Conservation (phyloP, 2,113 vertebrate species). For the Geococcyx californianus region DNA sequence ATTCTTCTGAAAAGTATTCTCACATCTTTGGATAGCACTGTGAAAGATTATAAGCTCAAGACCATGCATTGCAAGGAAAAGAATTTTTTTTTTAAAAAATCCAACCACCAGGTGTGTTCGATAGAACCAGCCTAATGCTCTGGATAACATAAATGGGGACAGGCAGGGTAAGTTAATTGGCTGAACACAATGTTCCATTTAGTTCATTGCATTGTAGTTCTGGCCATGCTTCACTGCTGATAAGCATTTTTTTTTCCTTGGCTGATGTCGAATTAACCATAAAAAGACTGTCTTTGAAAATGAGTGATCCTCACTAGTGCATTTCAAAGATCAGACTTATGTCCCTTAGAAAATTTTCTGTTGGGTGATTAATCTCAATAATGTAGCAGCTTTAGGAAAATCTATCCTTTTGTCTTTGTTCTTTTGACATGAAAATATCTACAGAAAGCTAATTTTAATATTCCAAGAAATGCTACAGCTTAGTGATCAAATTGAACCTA, state of each 20-base stretch:
- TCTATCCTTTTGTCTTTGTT: neutral
- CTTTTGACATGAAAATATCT: neutral
- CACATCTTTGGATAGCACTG: neutral
- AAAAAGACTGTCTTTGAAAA: neutral
- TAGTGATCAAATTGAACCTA: neutral
- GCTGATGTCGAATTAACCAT: neutral
- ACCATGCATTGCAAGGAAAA: neutral
- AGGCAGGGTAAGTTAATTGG: neutral
- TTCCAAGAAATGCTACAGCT: neutral
- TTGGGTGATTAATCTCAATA: neutral
- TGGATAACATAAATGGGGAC: neutral
- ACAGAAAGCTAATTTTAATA: neutral
- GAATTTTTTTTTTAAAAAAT: neutral
- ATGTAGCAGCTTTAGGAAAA: neutral
- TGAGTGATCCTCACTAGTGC: neutral
- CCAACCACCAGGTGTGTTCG: neutral
- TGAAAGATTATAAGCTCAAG: neutral
- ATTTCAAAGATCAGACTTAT: neutral
- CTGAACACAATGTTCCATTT: neutral
- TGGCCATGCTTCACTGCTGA: neutral
- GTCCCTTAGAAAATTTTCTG: neutral
- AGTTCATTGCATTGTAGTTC: neutral
- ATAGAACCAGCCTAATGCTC: neutral
- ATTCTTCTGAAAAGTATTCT: neutral
- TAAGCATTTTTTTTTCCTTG: neutral